These are phyloP conservation scores for Acropora yongei DNA, from an alignment of 64 coral and sea anemone genomes.

Conservation along the genomic window DNA sequence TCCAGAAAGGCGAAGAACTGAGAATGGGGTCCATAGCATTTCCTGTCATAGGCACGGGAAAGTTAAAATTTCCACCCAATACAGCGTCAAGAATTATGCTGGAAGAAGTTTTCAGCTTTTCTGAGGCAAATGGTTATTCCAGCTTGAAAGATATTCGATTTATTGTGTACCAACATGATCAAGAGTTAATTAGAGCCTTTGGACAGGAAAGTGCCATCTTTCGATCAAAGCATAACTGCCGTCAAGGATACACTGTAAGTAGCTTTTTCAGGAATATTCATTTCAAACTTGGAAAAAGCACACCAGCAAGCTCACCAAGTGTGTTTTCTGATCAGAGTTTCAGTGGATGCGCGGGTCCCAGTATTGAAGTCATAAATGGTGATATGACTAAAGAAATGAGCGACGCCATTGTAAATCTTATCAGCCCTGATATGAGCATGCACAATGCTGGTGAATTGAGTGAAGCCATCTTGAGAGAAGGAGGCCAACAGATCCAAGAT, in stretches of 20 bases:
- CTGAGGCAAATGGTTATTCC: not conserved
- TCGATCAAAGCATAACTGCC: not conserved
- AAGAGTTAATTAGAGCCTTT: constrained; percentile 32
- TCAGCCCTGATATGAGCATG: constrained; percentile 72
- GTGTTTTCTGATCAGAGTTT: not conserved
- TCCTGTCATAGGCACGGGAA: constrained; percentile 79
- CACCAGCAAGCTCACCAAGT: not conserved
- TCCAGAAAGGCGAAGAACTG: constrained; percentile 47
- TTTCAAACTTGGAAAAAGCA: not conserved
- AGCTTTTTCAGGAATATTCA: not conserved
- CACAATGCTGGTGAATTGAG: constrained; percentile 73
- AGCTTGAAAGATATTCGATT: constrained; percentile 61
- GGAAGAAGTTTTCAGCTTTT: constrained; percentile 48
- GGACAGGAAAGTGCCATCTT: constrained; percentile 45
- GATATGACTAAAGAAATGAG: constrained; percentile 66
- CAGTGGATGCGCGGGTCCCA: not conserved
- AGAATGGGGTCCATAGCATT: constrained; percentile 67
- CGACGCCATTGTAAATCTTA: constrained; percentile 86
- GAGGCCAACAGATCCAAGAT: constrained; percentile 52
- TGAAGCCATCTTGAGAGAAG: constrained; percentile 48
- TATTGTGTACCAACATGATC: constrained; percentile 64
- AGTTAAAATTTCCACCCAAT: constrained; percentile 39
- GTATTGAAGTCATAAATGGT: constrained; percentile 50
- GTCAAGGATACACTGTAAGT: not conserved
- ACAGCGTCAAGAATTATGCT: constrained; percentile 56